Conservation (phyloP, 2,113 vertebrate genomes). For the Scortum barcoo region DNA sequence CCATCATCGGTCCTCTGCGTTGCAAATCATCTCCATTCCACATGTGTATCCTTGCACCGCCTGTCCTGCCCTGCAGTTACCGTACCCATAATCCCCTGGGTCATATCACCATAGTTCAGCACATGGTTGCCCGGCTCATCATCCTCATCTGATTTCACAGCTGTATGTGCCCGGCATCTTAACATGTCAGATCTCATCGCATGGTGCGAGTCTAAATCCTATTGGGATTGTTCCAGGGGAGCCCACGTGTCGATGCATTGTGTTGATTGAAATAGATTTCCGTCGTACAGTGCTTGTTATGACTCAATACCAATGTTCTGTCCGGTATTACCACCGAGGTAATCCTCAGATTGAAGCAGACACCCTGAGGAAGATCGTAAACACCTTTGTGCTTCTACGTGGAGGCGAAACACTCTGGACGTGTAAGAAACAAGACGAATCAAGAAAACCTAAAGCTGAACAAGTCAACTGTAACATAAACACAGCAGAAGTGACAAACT, state of each 20-base stretch:
- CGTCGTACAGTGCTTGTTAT: conserved; percentile 18
- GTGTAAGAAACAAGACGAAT: neutral
- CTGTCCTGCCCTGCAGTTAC: conserved; percentile 49
- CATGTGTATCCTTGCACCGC: conserved; percentile 35
- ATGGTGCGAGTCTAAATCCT: conserved; percentile 55
- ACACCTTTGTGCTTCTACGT: neutral
- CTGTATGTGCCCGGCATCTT: conserved; percentile 55
- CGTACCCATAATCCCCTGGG: conserved; percentile 64
- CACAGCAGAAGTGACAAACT: neutral
- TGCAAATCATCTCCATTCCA: conserved; percentile 47
- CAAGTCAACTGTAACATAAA: neutral
- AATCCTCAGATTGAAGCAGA: conserved; percentile 33
- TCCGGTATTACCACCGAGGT: conserved; percentile 26
- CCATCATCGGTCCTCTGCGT: neutral
- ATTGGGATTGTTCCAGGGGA: conserved; percentile 60
- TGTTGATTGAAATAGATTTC: conserved; percentile 69
- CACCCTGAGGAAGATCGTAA: conserved; percentile 3
- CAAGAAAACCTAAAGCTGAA: neutral
- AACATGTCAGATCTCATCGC: conserved; percentile 58
- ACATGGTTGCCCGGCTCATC: conserved; percentile 57
- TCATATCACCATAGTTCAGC: conserved; percentile 53
- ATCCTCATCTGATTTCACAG: conserved; percentile 68
- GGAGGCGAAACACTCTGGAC: neutral
- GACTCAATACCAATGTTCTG: conserved; percentile 34
- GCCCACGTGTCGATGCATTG: conserved; percentile 45